These are phyloP conservation scores for Oncorhynchus nerka DNA, from an alignment of 2,113 vertebrate species.

Conservation along the genomic window DNA sequence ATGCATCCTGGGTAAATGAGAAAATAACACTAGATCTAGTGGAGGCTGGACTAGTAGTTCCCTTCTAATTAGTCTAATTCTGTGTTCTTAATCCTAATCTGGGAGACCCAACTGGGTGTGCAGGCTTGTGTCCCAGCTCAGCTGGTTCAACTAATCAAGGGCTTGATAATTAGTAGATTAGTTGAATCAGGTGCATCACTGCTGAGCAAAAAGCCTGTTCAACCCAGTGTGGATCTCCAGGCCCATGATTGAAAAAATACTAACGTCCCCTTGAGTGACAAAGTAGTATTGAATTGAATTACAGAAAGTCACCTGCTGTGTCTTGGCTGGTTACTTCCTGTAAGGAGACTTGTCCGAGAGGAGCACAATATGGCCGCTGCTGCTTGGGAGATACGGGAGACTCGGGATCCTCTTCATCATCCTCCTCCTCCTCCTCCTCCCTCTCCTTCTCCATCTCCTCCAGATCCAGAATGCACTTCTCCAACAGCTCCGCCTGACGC, in stretches of 20 bases:
- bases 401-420: constrained; percentile 76
- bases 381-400: constrained; percentile 77
- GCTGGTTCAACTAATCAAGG: too few relatives aligned
- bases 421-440: constrained; percentile 76
- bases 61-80: too few relatives aligned
- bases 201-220: too few relatives aligned
- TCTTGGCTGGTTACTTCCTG: constrained; percentile 55
- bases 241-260: too few relatives aligned
- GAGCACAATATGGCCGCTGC: constrained; percentile 59
- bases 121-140: too few relatives aligned
- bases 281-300: too few relatives aligned
- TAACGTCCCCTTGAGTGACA: background rate
- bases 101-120: too few relatives aligned
- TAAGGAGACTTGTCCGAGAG: constrained; percentile 67
- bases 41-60: background rate
- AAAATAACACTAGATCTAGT: background rate
- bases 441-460: constrained; percentile 87
- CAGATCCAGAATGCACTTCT: constrained; percentile 93
- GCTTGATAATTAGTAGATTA: too few relatives aligned
- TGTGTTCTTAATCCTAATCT: too few relatives aligned
- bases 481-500: constrained; percentile 91
- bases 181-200: too few relatives aligned
- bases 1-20: constrained; percentile 39
- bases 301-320: constrained; percentile 50
- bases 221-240: too few relatives aligned